Percentiles rank a stretch among this genome's conserved stretches.
Conservation (phyloP, 2,113 vertebrate species). For the Trematocara nigrifrons region DNA sequence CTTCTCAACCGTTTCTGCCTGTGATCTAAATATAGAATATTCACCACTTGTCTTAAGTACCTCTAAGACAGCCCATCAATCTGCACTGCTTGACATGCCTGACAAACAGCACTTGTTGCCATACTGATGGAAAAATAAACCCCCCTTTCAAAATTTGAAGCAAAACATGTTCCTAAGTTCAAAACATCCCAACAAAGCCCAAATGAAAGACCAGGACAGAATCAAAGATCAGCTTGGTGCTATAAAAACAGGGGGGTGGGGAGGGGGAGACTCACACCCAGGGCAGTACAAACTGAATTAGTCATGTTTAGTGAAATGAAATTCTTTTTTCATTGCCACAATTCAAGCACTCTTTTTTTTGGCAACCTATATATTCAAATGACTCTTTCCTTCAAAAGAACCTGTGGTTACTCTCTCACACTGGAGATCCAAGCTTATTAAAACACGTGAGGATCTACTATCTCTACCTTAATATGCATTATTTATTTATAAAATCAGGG, state of each 20-base stretch:
- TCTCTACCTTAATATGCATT: background rate
- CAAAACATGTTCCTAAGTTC: background rate
- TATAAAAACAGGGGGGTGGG: background rate
- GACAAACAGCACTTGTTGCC: background rate
- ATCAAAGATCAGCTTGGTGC: background rate
- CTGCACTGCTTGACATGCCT: background rate
- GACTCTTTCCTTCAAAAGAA: background rate
- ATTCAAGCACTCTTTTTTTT: background rate
- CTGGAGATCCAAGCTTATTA: background rate
- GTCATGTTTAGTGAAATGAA: background rate
- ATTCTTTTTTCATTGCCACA: background rate
- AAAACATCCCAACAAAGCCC: background rate
- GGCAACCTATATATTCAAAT: background rate
- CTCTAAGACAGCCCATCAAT: background rate
- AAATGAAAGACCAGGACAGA: background rate
- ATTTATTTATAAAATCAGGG: conserved; percentile 24
- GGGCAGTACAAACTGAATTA: conserved; percentile 14
- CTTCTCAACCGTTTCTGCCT: background rate
- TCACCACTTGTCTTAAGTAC: background rate
- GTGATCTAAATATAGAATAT: background rate
- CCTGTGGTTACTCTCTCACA: background rate
- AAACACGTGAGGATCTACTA: conserved; percentile 3
- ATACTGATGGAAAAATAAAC: background rate
- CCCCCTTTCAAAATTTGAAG: background rate
- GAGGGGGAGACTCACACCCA: conserved; percentile 1